Conservation (phyloP, 2,888 invertebrate genomes). For the Sepioteuthis lessoniana region DNA sequence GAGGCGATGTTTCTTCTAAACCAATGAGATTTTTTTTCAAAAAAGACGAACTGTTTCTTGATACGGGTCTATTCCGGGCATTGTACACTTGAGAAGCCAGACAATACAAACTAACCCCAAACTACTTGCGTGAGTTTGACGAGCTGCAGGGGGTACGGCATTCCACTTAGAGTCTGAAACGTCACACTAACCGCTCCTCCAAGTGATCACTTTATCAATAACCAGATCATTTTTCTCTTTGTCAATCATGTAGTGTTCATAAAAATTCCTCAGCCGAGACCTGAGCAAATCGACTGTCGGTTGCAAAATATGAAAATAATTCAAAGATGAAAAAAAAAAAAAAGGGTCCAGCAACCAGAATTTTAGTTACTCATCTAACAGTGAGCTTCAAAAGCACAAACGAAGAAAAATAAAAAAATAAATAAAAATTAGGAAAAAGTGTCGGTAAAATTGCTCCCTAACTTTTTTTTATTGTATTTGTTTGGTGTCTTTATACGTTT, state of each 20-base stretch:
- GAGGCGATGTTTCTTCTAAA: too few species aligned
- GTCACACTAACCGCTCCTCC: neutral
- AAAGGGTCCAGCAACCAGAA: neutral
- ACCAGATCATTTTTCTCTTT: neutral
- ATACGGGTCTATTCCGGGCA: neutral
- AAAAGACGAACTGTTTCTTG: neutral
- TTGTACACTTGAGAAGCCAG: neutral
- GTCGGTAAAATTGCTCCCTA: neutral
- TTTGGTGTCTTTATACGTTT: neutral
- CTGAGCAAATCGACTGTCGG: neutral
- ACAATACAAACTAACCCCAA: neutral
- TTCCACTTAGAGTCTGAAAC: neutral
- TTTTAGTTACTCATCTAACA: neutral
- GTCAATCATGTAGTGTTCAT: neutral
- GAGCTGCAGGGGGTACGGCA: neutral
- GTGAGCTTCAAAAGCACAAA: neutral
- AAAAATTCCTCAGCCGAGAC: neutral
- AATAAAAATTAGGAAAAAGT: too few species aligned
- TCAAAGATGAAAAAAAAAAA: too few species aligned
- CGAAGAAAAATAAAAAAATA: neutral
- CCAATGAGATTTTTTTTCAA: neutral
- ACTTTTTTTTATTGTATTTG: neutral
- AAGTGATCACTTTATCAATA: neutral
- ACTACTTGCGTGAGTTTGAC: neutral
- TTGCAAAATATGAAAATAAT: neutral